Evolutionary conservation across 2,113 vertebrate genomes (phyloP).

Genomic region (Pangasianodon gigas): DNA sequence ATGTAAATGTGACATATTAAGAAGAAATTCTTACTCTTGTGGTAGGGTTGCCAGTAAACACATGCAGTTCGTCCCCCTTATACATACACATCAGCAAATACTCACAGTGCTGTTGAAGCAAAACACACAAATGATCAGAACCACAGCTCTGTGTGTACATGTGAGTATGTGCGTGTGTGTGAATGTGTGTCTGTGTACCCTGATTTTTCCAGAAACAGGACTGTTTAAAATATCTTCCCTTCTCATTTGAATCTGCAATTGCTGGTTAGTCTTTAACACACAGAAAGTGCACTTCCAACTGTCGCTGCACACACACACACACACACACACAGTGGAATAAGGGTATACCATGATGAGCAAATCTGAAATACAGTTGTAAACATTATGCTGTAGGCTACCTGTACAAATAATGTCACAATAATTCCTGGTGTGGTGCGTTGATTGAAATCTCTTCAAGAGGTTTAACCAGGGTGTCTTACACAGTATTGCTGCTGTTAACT

Average conservation of each 20-base stretch:
- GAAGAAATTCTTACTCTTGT: background rate
- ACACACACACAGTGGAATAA: too few relatives aligned
- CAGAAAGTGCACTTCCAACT: conserved; percentile 71
- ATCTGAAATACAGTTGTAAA: background rate
- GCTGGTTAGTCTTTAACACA: conserved; percentile 20
- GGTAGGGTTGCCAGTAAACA: background rate
- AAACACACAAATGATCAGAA: background rate
- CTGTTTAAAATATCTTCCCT: conserved; percentile 28
- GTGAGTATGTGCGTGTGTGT: background rate
- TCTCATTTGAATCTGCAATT: conserved; percentile 5
- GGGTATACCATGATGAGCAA: background rate
- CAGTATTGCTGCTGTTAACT: too few relatives aligned
- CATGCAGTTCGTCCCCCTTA: background rate
- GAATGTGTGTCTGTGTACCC: conserved; percentile 57
- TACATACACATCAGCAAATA: background rate
- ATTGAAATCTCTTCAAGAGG: too few relatives aligned
- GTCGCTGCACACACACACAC: conserved; percentile 50
- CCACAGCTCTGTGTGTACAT: background rate
- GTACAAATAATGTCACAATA: background rate
- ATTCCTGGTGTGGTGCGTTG: background rate
- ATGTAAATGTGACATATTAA: background rate
- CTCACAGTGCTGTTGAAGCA: background rate
- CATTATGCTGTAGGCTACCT: background rate
- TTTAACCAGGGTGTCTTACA: too few relatives aligned
- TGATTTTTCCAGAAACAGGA: conserved; percentile 38